These are phyloP conservation scores for Anarrhichthys ocellatus DNA, from an alignment of 2,113 vertebrate species.

Conservation along the genomic window DNA sequence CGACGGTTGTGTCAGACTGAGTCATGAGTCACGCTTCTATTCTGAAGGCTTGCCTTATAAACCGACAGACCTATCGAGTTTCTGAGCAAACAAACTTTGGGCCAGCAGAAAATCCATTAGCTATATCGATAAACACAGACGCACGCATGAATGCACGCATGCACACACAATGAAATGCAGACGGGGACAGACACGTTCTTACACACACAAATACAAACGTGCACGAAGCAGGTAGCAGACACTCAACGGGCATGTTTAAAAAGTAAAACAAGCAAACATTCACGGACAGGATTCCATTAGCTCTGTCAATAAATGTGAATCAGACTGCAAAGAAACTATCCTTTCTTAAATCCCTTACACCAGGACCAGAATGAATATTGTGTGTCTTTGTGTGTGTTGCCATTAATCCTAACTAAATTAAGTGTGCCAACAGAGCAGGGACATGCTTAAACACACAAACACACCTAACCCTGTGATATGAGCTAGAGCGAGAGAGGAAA, in stretches of 20 bases:
- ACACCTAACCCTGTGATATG: background rate
- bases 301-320: slow-evolving; percentile 36
- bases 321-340: background rate
- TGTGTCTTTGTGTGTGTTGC: slow-evolving; percentile 13
- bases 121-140: slow-evolving; percentile 79
- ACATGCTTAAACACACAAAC: slow-evolving; percentile 30
- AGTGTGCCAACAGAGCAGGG: background rate
- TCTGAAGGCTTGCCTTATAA: slow-evolving; percentile 78
- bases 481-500: background rate
- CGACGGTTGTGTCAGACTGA: slow-evolving; percentile 71
- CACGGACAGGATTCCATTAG: slow-evolving; percentile 24
- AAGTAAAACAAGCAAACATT: slow-evolving; percentile 5
- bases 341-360: background rate
- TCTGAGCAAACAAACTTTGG: slow-evolving; percentile 81
- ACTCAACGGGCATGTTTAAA: slow-evolving; percentile 13
- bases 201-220: slow-evolving; percentile 16
- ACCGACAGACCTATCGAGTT: slow-evolving; percentile 73
- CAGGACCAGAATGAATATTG: background rate
- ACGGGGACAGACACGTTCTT: slow-evolving; percentile 24
- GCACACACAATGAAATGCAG: slow-evolving; percentile 45
- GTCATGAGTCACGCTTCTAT: slow-evolving; percentile 82
- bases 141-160: slow-evolving; percentile 26
- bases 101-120: slow-evolving; percentile 81
- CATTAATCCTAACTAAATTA: background rate
- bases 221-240: background rate